Evolutionary conservation across 2,113 vertebrate genomes (phyloP).

Genomic region (Odocoileus hemionus): DNA sequence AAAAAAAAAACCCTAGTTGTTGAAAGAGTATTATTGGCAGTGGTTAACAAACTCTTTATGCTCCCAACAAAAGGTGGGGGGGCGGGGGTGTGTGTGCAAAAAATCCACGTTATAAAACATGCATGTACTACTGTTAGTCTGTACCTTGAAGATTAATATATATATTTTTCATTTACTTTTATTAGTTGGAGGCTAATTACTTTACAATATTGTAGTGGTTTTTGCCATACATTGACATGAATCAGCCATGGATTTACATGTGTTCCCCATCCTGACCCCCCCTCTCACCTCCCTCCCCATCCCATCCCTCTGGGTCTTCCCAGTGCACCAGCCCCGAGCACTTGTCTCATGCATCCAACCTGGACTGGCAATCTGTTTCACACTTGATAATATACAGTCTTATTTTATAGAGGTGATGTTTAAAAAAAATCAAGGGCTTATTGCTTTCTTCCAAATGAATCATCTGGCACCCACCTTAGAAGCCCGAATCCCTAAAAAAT

Average conservation of each 20-base stretch:
- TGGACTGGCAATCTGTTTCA: too few species aligned
- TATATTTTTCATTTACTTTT: too few species aligned
- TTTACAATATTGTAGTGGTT: too few species aligned
- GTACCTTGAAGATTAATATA: background rate
- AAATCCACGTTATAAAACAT: background rate
- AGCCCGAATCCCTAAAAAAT: background rate
- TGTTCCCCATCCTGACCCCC: too few species aligned
- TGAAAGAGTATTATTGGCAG: background rate
- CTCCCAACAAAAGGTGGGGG: background rate
- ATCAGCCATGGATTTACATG: too few species aligned
- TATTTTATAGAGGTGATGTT: background rate
- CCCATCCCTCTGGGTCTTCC: too few species aligned
- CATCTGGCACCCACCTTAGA: background rate
- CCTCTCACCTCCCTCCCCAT: too few species aligned
- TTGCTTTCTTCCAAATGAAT: background rate
- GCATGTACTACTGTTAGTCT: background rate
- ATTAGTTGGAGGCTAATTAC: too few species aligned
- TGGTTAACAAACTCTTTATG: background rate
- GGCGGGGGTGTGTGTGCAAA: background rate
- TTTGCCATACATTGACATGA: too few species aligned
- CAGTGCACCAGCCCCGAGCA: too few species aligned
- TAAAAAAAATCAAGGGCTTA: background rate
- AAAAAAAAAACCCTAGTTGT: background rate
- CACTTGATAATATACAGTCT: background rate
- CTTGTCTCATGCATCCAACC: too few species aligned